phyloP scores from a whole-genome alignment of 2,113 vertebrate species.

The Odontophorus gujanensis region DNA sequence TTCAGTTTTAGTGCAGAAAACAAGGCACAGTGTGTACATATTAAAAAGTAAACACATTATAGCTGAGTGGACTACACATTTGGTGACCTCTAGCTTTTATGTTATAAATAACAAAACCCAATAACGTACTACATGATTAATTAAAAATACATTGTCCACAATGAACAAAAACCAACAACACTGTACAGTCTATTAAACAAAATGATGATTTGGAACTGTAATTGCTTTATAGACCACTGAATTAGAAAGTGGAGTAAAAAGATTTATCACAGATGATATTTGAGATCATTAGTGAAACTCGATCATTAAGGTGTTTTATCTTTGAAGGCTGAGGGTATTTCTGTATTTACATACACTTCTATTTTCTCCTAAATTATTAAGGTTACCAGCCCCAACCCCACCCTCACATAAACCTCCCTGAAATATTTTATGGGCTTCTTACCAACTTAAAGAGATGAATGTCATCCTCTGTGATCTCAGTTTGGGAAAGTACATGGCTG shows the following conservation, averaged over 20 bases:
- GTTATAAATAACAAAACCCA: conserved; percentile 16
- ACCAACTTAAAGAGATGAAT: not conserved
- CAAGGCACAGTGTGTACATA: not conserved
- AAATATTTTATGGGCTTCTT: not conserved
- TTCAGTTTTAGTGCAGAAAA: not conserved
- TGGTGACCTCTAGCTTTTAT: conserved; percentile 10
- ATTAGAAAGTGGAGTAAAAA: conserved; percentile 35
- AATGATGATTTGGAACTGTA: conserved; percentile 37
- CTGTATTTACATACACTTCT: not conserved
- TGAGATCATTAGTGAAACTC: conserved; percentile 53
- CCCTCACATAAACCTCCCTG: not conserved
- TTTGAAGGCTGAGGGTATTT: not conserved
- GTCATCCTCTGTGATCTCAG: not conserved
- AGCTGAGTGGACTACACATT: not conserved
- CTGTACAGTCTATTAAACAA: conserved; percentile 58
- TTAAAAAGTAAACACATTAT: not conserved
- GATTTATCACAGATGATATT: conserved; percentile 10
- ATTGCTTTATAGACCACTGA: conserved; percentile 47
- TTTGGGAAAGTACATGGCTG: not conserved
- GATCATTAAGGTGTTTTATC: conserved; percentile 57
- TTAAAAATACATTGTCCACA: conserved; percentile 51
- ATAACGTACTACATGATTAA: conserved; percentile 40
- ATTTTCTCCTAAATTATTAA: not conserved
- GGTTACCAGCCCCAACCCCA: not conserved
- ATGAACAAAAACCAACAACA: conserved; percentile 49